Percentiles rank a stretch among this genome's conserved stretches.
Evolutionary conservation across 2,888 invertebrate genomes (phyloP).

Genomic region (Latrodectus hesperus): DNA sequence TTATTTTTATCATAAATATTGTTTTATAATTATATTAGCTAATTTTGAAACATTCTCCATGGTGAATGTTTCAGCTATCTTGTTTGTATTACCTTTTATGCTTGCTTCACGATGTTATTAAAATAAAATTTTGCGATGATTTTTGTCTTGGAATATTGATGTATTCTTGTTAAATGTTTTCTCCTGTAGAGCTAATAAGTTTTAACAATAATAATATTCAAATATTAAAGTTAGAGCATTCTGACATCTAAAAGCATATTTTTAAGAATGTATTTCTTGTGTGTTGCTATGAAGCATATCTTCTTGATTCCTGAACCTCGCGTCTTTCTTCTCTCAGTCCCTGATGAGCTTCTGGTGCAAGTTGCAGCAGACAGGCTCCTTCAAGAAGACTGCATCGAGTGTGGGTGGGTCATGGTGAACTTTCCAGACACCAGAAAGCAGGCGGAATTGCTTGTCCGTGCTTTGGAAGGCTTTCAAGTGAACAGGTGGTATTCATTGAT

Average conservation of each 20-base stretch:
- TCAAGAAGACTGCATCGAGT: slow-evolving; percentile 36
- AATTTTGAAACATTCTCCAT: too few species aligned
- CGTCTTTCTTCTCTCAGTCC: slow-evolving; percentile 8
- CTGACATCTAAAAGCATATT: neutral
- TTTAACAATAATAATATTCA: too few species aligned
- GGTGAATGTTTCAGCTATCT: too few species aligned
- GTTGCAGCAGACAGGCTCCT: slow-evolving; percentile 37
- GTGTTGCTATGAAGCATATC: neutral
- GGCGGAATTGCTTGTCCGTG: slow-evolving; percentile 13
- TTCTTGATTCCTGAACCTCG: neutral
- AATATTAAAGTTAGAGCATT: too few species aligned
- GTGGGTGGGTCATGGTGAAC: slow-evolving; percentile 44
- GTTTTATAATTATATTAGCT: neutral
- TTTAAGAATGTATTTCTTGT: neutral
- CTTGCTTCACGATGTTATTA: too few species aligned
- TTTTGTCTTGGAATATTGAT: too few species aligned
- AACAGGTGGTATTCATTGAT: slow-evolving; percentile 26
- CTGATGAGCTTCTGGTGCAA: slow-evolving; percentile 43
- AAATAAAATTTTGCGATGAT: too few species aligned
- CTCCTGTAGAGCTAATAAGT: too few species aligned
- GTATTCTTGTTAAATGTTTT: too few species aligned
- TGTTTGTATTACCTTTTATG: too few species aligned
- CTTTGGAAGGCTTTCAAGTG: slow-evolving; percentile 42
- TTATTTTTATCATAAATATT: neutral
- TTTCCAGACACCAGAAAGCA: slow-evolving; percentile 40